Base-by-base conservation (phyloP, 2,113 vertebrate species). In the Saccopteryx bilineata region DNA sequence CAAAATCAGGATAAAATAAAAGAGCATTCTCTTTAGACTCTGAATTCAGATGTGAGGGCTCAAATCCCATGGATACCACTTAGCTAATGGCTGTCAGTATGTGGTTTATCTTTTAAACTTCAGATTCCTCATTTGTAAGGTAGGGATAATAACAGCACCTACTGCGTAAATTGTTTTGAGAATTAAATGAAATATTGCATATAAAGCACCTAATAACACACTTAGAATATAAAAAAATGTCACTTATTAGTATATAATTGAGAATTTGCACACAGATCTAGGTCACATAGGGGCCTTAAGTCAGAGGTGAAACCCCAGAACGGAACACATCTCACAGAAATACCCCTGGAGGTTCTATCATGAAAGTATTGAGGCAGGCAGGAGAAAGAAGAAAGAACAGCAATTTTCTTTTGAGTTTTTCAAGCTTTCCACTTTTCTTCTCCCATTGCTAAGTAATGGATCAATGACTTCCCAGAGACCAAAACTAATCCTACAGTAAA, bases 401-500 rank as follows among this genome's bases (percentile, higher is more conserved):
- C 24, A 91, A 72, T 80, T 87, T 94, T 68, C 79, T 89, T 56
- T 21, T 66, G 68, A 88, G 90, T 75, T 80, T 82, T 83, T 95
- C 33, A 11, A 72, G 66, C 56, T 95, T 85, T 89, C 83, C n/a
- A 63, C 74, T 90, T 95, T 89, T 93, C 74, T 94, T 86, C 23
- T 94, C 68, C 94, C 69, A 60, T 21, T 93, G 90, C 61, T 74
- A 71, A 78, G 52, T 89, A 89, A 96, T 48, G 85, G 28, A 94
- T 87, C 86, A 69, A 86, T 50, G 63, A 52, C 87, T 94, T 95
- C 46, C 68, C 61, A 79, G 87, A 93, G 28, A 72, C 90, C 82
- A 83, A 91, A 96, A 91, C 46, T 78, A 94, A 91, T 89, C 83
- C 79, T 91, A 58, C 58, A 66, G 68, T 71, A 58, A 93, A 88